Conservation (phyloP, 92 coral and sea anemone species). For the Bergia puertoricense region DNA sequence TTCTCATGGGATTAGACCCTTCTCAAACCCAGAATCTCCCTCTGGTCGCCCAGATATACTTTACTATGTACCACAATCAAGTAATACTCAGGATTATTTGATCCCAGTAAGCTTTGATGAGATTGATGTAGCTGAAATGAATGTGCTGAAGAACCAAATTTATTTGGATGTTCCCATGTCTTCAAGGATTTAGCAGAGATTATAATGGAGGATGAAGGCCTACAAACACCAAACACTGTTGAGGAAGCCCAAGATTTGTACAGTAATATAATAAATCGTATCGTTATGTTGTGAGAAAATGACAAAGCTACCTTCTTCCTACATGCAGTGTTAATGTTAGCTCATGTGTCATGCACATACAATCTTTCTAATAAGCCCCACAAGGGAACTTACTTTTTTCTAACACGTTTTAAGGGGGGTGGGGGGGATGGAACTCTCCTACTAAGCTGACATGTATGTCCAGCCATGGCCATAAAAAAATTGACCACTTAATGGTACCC, state of each 20-base stretch:
- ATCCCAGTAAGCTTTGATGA: constrained; percentile 30
- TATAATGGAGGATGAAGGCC: constrained; percentile 49
- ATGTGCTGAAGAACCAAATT: constrained; percentile 22
- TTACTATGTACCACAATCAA: constrained; percentile 54
- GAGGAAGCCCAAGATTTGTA: constrained; percentile 44
- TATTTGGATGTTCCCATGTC: constrained; percentile 40
- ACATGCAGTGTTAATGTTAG: constrained; percentile 27
- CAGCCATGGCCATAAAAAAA: too few relatives aligned
- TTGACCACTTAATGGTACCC: too few relatives aligned
- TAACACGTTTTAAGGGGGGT: too few relatives aligned
- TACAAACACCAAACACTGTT: constrained; percentile 38
- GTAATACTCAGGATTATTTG: constrained; percentile 27
- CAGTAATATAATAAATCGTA: constrained; percentile 10
- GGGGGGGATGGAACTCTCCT: too few relatives aligned
- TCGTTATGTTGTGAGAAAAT: constrained; percentile 24
- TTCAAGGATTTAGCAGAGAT: constrained; percentile 43
- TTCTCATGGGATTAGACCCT: constrained; percentile 54
- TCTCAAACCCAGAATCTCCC: constrained; percentile 51
- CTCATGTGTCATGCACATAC: constrained; percentile 24
- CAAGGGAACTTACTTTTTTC: too few relatives aligned
- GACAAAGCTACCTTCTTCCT: constrained; percentile 26
- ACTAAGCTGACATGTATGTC: too few relatives aligned
- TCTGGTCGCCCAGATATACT: constrained; percentile 55
- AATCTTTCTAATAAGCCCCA: constrained; percentile 6
- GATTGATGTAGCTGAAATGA: constrained; percentile 40